Evolutionary conservation across 2,797 vertebrate species (phyloP), one percentile per base, ranked within the genome.

Genomic region (Carduelis carduelis): DNA sequence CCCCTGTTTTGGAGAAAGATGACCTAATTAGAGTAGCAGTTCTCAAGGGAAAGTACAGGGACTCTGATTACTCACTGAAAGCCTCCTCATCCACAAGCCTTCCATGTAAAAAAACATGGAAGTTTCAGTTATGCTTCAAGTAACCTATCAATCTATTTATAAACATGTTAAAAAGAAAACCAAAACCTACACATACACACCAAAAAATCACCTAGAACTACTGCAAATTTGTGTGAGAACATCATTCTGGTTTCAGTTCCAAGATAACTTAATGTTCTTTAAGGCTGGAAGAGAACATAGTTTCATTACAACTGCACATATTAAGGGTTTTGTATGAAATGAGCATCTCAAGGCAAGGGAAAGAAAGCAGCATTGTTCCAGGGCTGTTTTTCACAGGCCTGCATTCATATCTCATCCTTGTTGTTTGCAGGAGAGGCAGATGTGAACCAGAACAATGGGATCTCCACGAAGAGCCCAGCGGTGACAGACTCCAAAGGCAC

Each of bases 391-490:
- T 98, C 98, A 98, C 98, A 98, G 98, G 98, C 98, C 97, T 94
- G 87, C 96, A 98, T 98, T 99, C 98, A 99, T 98, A 98, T 98
- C 99, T 99, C 98, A 98, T 98, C 97, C 98, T 98, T 99, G 98
- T 99, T 99, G 98, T 99, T 98, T 98, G 97, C 98, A 99, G 99
- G 99, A 98, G 98, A 99, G 98, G 98, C 99, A 99, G 99, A 99
- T 99, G 99, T 98, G 81, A 98, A 97, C 97, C 98, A 98, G 99
- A 99, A 99, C 99, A 99, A 99, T 99, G 99, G 98, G 97, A 96
- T 97, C 98, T 94, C 99, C 98, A 98, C 97, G 97, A 98, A 98
- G 99, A 98, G 98, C 98, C 97, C 98, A 93, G 98, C 97, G 98
- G 99, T 98, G 99, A 99, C 99, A 98, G 99, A 99, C 99, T 98